A percentile compares a stretch with the other conserved stretches of the same genome.
Conservation (phyloP, 1,140 invertebrate genomes). For the Caenorhabditis inopinata region DNA sequence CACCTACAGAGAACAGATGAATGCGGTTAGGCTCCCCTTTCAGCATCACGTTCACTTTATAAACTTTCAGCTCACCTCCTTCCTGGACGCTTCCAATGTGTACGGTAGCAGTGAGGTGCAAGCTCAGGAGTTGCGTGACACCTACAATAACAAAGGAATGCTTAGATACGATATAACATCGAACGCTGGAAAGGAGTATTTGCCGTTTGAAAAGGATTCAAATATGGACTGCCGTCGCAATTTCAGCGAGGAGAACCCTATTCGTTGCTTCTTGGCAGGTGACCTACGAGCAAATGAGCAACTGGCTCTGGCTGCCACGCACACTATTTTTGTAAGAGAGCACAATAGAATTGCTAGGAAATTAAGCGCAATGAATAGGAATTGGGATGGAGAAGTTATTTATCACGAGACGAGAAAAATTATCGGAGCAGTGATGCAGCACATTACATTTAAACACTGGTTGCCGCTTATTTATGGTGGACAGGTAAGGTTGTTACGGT, state of each 20-base stretch:
- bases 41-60: neutral
- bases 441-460: slow-evolving; percentile 92
- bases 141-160: slow-evolving; percentile 76
- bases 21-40: slow-evolving; percentile 68
- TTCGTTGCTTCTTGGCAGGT: slow-evolving; percentile 84
- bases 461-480: slow-evolving; percentile 80
- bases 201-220: slow-evolving; percentile 83
- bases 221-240: slow-evolving; percentile 68
- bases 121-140: slow-evolving; percentile 79
- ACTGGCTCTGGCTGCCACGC: slow-evolving; percentile 83
- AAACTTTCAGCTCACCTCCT: slow-evolving; percentile 80
- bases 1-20: slow-evolving; percentile 88
- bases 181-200: slow-evolving; percentile 76
- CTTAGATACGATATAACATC: slow-evolving; percentile 78
- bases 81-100: slow-evolving; percentile 87
- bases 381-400: slow-evolving; percentile 88
- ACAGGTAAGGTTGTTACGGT: neutral
- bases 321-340: slow-evolving; percentile 92
- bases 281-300: slow-evolving; percentile 83
- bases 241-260: slow-evolving; percentile 58
- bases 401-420: slow-evolving; percentile 89
- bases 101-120: slow-evolving; percentile 87
- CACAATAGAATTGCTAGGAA: slow-evolving; percentile 86
- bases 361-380: slow-evolving; percentile 80
- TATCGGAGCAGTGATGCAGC: slow-evolving; percentile 89